Conservation (phyloP, 2,888 invertebrate genomes). For the Drosophila imparisetae region DNA sequence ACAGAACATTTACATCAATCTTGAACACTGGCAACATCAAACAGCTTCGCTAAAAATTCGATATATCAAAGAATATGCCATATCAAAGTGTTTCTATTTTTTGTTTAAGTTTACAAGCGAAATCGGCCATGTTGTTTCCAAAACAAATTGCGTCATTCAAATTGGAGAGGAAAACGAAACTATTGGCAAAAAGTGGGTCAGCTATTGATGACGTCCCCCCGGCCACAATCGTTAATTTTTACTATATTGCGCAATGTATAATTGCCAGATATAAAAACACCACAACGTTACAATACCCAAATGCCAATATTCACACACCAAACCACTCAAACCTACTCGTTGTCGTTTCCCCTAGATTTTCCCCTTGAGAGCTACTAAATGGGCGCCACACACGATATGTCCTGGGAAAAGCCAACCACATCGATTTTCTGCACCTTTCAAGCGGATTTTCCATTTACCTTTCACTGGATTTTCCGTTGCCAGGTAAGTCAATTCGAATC, state of each 20-base stretch:
- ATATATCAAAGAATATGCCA: slow-evolving; percentile 30
- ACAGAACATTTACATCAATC: slow-evolving; percentile 21
- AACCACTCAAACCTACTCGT: not conserved
- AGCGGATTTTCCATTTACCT: slow-evolving; percentile 36
- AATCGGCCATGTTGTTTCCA: slow-evolving; percentile 31
- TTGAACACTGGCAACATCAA: slow-evolving; percentile 28
- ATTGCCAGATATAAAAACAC: slow-evolving; percentile 35
- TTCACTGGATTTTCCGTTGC: slow-evolving; percentile 39
- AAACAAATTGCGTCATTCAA: slow-evolving; percentile 50
- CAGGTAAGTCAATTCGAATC: slow-evolving; percentile 66
- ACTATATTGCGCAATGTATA: slow-evolving; percentile 58
- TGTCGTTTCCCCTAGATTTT: not conserved
- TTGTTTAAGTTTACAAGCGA: slow-evolving; percentile 25
- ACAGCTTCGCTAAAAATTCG: not conserved
- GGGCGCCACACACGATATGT: slow-evolving; percentile 43
- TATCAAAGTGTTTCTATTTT: slow-evolving; percentile 29
- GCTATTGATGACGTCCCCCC: slow-evolving; percentile 52
- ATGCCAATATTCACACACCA: slow-evolving; percentile 32
- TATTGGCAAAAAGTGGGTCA: slow-evolving; percentile 42
- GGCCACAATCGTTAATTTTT: slow-evolving; percentile 53
- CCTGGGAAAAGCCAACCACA: slow-evolving; percentile 47
- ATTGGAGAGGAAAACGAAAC: slow-evolving; percentile 14
- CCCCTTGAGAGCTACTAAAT: slow-evolving; percentile 38
- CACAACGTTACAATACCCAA: slow-evolving; percentile 20
- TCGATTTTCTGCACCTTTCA: slow-evolving; percentile 63